Evolutionary conservation across 2,888 invertebrate species (phyloP), one percentile per base, ranked within the genome.

Genomic region (Antheraea yamamai): DNA sequence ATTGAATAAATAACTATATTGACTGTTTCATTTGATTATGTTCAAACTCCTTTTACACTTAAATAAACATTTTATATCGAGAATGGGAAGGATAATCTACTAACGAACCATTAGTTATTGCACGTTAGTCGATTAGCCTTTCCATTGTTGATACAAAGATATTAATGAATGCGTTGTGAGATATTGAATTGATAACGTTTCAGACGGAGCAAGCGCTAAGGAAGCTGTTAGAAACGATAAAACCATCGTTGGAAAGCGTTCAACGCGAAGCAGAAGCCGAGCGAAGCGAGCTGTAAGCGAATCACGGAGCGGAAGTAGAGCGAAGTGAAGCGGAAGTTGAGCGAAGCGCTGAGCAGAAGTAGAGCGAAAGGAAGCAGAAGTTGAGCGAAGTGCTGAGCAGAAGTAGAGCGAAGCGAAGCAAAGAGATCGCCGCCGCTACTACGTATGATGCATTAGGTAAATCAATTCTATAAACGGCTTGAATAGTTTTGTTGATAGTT

Each of bases 191-290:
- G 3, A 14, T 23, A 20, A 35, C 6, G 7, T 55, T 51, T 26
- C 94, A 97, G 97, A 97, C 97, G 79, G 97, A 98, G 92, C 96
- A 96, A 89, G 97, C 97, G 76, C 93, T 98, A 83, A 96, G 96
- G 79, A 97, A 97, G 89, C 94, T 98, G 75, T 96, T 97, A 89
- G 96, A 96, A 86, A 95, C 92, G 0, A 95, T 95, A 78, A 93
- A 93, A 74, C 95, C 95, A 0, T 90, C 93, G 47, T 79, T 94
- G 58, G 93, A 94, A 74, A 89, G 87, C 64, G 85, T 89, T 68
- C 88, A 89, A 74, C 80, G 80, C 16, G 83, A 84, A 47, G 81
- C 87, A 2, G 84, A 85, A 75, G 26, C 77, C 77, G 70, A 70
- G 39, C 82, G 81, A 61, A 81, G 84, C 55, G 93, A 93, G 30